phyloP scores from a whole-genome alignment of 2,113 vertebrate genomes.

The Mesembrinibis cayennensis region DNA sequence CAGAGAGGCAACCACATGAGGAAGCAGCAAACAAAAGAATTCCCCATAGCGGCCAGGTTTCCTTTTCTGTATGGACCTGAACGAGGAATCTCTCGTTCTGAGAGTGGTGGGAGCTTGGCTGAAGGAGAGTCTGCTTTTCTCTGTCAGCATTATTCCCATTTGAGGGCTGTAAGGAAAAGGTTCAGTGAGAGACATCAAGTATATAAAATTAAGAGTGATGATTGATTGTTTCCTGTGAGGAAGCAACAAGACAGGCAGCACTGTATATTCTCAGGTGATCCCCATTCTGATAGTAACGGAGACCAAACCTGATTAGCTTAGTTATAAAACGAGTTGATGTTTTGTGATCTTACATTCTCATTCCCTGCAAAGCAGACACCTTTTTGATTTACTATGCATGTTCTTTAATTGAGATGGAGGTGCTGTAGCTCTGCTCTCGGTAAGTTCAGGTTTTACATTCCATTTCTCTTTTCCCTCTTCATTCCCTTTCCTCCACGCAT shows the following conservation, averaged over 20 bases:
- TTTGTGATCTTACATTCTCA: conserved; percentile 38
- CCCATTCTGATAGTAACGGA: background rate
- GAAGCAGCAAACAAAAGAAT: background rate
- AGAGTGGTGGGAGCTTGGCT: background rate
- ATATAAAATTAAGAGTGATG: background rate
- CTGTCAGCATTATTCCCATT: background rate
- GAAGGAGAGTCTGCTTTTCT: background rate
- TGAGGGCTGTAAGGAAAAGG: background rate
- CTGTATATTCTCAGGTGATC: conserved; percentile 10
- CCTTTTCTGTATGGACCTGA: background rate
- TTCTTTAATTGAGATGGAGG: conserved; percentile 37
- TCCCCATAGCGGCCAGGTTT: background rate
- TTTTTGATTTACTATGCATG: conserved; percentile 28
- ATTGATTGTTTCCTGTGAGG: background rate
- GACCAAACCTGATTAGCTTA: background rate
- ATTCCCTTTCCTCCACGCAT: background rate
- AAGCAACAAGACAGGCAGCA: background rate
- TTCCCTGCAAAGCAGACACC: conserved; percentile 5
- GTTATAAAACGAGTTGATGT: background rate
- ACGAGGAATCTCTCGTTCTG: background rate
- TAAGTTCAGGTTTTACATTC: conserved; percentile 22
- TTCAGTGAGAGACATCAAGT: background rate
- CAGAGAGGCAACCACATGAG: background rate
- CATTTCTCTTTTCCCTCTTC: background rate
- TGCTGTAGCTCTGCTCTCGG: background rate